Conservation (phyloP, 1,140 invertebrate genomes). For the Cherax quadricarinatus region DNA sequence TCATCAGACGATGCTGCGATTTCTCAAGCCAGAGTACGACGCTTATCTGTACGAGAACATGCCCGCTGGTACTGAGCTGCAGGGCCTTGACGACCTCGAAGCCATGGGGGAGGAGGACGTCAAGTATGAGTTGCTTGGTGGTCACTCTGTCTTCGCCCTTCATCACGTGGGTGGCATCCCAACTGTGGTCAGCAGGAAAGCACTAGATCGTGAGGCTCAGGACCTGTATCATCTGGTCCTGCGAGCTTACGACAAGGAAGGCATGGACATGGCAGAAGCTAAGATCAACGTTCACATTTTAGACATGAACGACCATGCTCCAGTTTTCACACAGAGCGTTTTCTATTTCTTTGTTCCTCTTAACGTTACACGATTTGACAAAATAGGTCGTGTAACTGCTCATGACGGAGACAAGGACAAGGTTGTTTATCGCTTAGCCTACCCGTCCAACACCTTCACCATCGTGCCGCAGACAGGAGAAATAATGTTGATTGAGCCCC, state of each 20-base stretch:
- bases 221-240: slow-evolving; percentile 59
- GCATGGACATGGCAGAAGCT: slow-evolving; percentile 66
- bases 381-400: slow-evolving; percentile 88
- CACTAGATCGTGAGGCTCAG: slow-evolving; percentile 64
- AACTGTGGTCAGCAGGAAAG: slow-evolving; percentile 61
- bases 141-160: slow-evolving; percentile 67
- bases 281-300: slow-evolving; percentile 83
- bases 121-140: slow-evolving; percentile 65
- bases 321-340: slow-evolving; percentile 85
- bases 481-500: slow-evolving; percentile 84
- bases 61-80: slow-evolving; percentile 73
- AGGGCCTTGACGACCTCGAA: slow-evolving; percentile 71
- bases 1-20: slow-evolving; percentile 86
- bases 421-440: slow-evolving; percentile 88
- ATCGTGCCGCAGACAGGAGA: slow-evolving; percentile 95
- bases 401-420: slow-evolving; percentile 91
- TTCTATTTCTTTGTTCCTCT: slow-evolving; percentile 87
- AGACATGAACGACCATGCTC: slow-evolving; percentile 94
- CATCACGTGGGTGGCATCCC: slow-evolving; percentile 69
- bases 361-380: slow-evolving; percentile 84
- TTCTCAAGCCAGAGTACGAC: slow-evolving; percentile 83
- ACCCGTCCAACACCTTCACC: slow-evolving; percentile 87
- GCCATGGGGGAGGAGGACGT: slow-evolving; percentile 68
- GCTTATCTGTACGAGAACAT: slow-evolving; percentile 77
- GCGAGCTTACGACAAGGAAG: slow-evolving; percentile 63